These are phyloP conservation scores for Drosophila glabriapex DNA, from an alignment of 2,888 invertebrate genomes.

Conservation along the genomic window DNA sequence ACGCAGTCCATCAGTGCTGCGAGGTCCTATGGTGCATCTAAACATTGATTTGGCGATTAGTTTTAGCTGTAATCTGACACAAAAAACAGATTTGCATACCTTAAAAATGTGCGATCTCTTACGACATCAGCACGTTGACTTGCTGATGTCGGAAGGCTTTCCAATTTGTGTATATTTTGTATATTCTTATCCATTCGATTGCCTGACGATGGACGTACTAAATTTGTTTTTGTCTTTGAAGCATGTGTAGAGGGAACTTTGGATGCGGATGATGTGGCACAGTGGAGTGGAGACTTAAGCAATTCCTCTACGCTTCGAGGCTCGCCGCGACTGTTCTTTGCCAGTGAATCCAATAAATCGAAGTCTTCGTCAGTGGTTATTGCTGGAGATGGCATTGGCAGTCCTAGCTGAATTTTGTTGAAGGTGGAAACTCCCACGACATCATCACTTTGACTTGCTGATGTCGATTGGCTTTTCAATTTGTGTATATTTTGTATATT, in stretches of 20 bases:
- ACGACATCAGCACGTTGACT: background rate
- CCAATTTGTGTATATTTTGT: background rate
- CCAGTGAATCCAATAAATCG: background rate
- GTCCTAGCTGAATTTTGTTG: background rate
- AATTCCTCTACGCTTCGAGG: conserved; percentile 29
- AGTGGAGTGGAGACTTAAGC: conserved; percentile 25
- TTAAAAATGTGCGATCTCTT: no score
- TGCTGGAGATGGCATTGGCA: background rate
- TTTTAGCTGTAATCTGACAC: no score
- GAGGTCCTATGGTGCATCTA: no score
- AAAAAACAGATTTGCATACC: no score
- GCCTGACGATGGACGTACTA: background rate
- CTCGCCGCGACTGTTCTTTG: background rate
- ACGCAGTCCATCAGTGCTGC: no score
- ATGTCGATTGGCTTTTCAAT: background rate
- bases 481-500: background rate
- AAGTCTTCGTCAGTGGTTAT: background rate
- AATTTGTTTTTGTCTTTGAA: background rate
- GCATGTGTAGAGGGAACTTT: background rate
- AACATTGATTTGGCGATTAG: no score
- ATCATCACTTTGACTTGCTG: background rate
- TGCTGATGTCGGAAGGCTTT: background rate
- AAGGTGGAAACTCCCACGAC: no score
- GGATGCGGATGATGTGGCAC: background rate
- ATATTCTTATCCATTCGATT: background rate